These are phyloP conservation scores for Onychomys arenicola DNA, from an alignment of 2,797 vertebrate genomes.

Conservation along the genomic window DNA sequence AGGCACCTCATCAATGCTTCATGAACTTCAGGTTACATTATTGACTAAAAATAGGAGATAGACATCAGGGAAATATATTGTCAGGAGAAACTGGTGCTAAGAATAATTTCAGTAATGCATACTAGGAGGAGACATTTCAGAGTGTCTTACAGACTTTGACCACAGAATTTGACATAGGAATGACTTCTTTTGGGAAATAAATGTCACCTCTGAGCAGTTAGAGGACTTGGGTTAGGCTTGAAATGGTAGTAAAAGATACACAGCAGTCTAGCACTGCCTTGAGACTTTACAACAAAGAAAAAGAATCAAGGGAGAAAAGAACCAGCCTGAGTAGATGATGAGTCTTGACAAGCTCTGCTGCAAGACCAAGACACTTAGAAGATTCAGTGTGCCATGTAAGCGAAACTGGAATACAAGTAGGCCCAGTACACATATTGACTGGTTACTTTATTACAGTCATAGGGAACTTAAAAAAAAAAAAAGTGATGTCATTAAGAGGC, in stretches of 20 bases:
- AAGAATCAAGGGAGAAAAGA: not conserved
- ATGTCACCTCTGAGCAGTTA: not conserved
- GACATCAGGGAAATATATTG: slow-evolving; percentile 24
- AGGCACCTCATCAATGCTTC: not conserved
- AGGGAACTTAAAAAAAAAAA: not conserved
- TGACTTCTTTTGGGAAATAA: not conserved
- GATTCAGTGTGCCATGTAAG: not conserved
- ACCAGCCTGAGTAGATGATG: not conserved
- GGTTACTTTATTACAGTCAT: not conserved
- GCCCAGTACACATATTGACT: not conserved
- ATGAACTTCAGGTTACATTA: not conserved
- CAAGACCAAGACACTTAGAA: not conserved
- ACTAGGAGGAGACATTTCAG: not conserved
- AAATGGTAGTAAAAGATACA: not conserved
- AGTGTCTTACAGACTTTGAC: not conserved
- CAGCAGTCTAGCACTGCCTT: not conserved
- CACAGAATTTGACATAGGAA: slow-evolving; percentile 1
- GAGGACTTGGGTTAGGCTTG: not conserved
- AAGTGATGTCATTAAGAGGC: not conserved
- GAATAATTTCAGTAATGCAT: slow-evolving; percentile 36
- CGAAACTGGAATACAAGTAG: not conserved
- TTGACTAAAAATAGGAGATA: slow-evolving; percentile 37
- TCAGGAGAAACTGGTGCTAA: slow-evolving; percentile 1
- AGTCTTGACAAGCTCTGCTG: not conserved
- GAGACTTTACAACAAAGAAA: slow-evolving; percentile 29